Evolutionary conservation across 2,888 invertebrate species (phyloP), one percentile per base, ranked within the genome.

Genomic region (Chrysolina oricalcia): DNA sequence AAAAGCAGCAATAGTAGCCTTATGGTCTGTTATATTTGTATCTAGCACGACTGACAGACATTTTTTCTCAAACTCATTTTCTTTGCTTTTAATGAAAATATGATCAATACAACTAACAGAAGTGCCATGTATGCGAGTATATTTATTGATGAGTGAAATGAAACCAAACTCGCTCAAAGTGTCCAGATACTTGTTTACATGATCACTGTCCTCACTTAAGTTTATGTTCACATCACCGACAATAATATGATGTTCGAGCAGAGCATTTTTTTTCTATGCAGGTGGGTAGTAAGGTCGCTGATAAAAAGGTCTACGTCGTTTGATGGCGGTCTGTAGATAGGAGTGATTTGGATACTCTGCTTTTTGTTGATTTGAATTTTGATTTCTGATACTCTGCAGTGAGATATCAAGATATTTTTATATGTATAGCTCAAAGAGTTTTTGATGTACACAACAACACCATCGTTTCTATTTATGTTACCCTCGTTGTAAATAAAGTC

Each of bases 221-320:
- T 73, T 73, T 65, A 73, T 70, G 64, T 73, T 64, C 15, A 69
- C 41, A 66, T 70, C 70, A 11, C 72, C 72, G 41, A 72, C 65
- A 40, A 40, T 35, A 3, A 69, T 59, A 59, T 69, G 69, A 17
- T 50, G 21, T 17, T 40, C 50, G 11, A 53, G 13, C 5, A 50
- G 23, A 15, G 41, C 21, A 69, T 69, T 69, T 56, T 59, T 69
- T 35, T 41, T 59, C 41, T 15, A 35, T 69, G 41, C 17, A 69
- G 41, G 40, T 69, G n/a, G 5, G n/a, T 3, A 41, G 53, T 41
- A n/a, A 69, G 69, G 27, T 56, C 59, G 2, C 8, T 8, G 11
- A 62, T 27, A 15, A 62, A 35, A 27, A 23, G 6, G 13, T 35
- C 35, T 19, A 35, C 35, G 48, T 50, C 35, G n/a, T 8, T 62